Base-by-base conservation (phyloP, 2,113 vertebrate genomes). In the Corvus hawaiiensis region DNA sequence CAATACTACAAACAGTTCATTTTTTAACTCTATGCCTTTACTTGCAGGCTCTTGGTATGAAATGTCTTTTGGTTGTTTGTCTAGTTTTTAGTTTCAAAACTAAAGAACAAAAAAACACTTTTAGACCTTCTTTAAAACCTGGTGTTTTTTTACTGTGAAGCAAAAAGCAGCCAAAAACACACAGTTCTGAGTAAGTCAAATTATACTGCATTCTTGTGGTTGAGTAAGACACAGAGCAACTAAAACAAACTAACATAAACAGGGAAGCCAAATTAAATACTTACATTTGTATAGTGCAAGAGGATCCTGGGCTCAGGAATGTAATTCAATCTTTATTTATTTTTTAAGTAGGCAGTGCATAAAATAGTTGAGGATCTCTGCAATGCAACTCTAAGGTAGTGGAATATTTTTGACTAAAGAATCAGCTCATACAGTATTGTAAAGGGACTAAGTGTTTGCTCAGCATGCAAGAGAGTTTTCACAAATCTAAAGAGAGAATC, bases 251-350 rank as follows among this genome's bases (percentile, higher is more conserved):
- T 95, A 95, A 95, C 71, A 97, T 95, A 97, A 98, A 94, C 79
- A 92, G 75, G 64, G 93, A 92, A 96, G 91, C 88, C 96, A 98
- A 97, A 97, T 97, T 91, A 97, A 97, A 97, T 96, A 95, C 79
- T 93, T 97, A 82, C 18, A 87, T 91, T 96, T 96, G 75, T 88
- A 84, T 94, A 94, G 96, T 90, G 96, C 92, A 95, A 95, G 93
- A 95, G 84, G 84, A 95, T 97, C 92, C 93, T 94, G 89, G 33
- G 79, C 91, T 95, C 83, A 94, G 91, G 92, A 85, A 96, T 97
- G 81, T 72, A 95, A 95, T 86, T 93, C 91, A 90, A 73, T 84
- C 81, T 94, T 95, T 97, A 84, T 96, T 95, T 94, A 84, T 94
- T 91, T 97, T 97, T 89, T 94, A 94, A 94, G 49, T 69, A 93